phyloP scores from a whole-genome alignment of 2,797 vertebrate genomes.

The Geotrypetes seraphini region DNA sequence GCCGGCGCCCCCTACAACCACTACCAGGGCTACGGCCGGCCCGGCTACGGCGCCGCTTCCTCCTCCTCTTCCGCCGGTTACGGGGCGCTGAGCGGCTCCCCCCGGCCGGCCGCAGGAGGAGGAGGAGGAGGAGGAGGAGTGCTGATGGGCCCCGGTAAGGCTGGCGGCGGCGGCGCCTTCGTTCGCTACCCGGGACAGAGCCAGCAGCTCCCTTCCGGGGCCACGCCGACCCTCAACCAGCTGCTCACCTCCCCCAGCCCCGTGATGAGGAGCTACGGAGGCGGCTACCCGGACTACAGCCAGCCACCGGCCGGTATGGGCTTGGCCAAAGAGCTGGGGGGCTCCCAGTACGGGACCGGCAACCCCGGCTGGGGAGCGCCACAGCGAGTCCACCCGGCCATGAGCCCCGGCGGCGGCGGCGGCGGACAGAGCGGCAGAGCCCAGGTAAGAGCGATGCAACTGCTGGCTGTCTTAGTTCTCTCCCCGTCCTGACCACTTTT shows the following conservation, averaged over 20 bases:
- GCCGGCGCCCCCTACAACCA: constrained; percentile 80
- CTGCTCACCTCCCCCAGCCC: constrained; percentile 87
- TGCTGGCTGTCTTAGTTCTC: too few relatives aligned
- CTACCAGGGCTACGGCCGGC: constrained; percentile 68
- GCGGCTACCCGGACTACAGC: constrained; percentile 75
- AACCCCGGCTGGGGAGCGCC: constrained; percentile 75
- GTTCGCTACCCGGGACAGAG: constrained; percentile 78
- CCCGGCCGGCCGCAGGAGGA: too few relatives aligned
- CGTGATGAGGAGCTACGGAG: constrained; percentile 83
- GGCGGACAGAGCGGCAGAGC: too few relatives aligned
- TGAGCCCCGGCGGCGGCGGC: constrained; percentile 78
- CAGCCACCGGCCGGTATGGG: constrained; percentile 59
- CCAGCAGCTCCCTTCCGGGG: constrained; percentile 81
- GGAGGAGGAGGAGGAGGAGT: constrained; percentile 62
- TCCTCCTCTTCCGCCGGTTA: constrained; percentile 63
- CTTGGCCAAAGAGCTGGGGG: constrained; percentile 71
- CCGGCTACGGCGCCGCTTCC: constrained; percentile 50
- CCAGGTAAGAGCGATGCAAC: constrained; percentile 81
- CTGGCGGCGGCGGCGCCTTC: constrained; percentile 69
- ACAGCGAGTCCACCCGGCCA: constrained; percentile 72
- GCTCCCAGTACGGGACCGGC: constrained; percentile 67
- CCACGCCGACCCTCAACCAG: constrained; percentile 89
- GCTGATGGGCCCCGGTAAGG: constrained; percentile 58
- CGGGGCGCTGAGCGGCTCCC: constrained; percentile 72
- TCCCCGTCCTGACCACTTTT: too few relatives aligned